These are phyloP conservation scores for Cheirogaleus medius DNA, from an alignment of 2,113 vertebrate genomes.

Conservation along the genomic window DNA sequence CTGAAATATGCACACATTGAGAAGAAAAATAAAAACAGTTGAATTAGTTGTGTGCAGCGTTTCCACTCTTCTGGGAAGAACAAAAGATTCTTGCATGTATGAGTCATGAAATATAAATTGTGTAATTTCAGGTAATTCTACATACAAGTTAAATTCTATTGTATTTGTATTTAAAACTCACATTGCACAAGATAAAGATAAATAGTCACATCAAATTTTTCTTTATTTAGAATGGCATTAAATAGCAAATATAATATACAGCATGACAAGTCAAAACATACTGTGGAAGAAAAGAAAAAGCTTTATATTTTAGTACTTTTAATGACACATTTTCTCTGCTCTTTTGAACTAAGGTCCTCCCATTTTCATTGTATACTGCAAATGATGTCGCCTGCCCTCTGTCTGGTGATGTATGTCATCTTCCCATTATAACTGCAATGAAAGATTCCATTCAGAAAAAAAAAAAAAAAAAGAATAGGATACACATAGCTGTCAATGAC, in stretches of 20 bases:
- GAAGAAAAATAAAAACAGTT: constrained; percentile 11
- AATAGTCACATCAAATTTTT: constrained; percentile 1
- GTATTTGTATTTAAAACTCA: constrained; percentile 24
- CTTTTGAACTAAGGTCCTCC: neutral
- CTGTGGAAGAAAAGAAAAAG: neutral
- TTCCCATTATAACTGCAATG: neutral
- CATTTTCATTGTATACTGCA: constrained; percentile 3
- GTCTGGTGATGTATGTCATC: neutral
- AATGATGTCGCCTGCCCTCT: neutral
- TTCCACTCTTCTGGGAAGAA: neutral
- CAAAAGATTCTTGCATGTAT: neutral
- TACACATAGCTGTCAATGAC: neutral
- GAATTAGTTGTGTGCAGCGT: neutral
- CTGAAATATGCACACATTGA: neutral
- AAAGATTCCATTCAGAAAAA: neutral
- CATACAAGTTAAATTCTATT: neutral
- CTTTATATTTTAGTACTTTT: neutral
- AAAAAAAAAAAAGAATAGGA: neutral
- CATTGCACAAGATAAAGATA: neutral
- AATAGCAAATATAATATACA: neutral
- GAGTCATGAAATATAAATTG: neutral
- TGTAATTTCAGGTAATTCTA: neutral
- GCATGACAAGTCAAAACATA: neutral
- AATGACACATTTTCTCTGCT: neutral
- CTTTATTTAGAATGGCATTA: constrained; percentile 6